Evolutionary conservation across 2,113 vertebrate species (phyloP), one percentile per base, ranked within the genome.

Genomic region (Ptychochromis oligacanthus): DNA sequence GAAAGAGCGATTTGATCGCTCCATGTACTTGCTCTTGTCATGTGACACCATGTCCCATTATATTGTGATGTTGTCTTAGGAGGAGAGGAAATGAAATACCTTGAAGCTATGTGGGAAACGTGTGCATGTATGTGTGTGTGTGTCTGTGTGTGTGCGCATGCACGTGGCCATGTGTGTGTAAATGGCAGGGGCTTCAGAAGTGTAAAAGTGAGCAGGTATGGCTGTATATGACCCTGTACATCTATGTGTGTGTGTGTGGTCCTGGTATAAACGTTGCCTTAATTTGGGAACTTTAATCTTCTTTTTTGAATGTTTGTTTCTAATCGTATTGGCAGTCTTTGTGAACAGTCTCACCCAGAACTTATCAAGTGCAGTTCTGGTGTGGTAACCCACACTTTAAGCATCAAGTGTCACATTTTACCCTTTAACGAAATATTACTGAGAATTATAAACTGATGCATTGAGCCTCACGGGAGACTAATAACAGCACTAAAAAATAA

Each of bases 11-110:
- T 93, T 81, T 93, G 91, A 93, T 93, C 61, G 77, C 87, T 81
- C 84, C 75, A 52, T 92, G 88, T 89, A 91, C 91, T 94, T 78
- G 84, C 58, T 87, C 74, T 58, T 81, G 89, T 94, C 93, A 94
- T 87, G 85, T 95, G 94, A 94, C 89, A 82, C 88, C 87, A 59
- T 92, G 93, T 94, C 85, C 89, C 90, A 95, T 93, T 94, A 94
- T 93, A 91, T 91, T 93, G 88, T 88, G 93, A 92, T 94, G 93
- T 92, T 94, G 92, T 93, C 93, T 93, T 83, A 88, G 90, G 89
- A 87, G 83, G 88, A 91, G 82, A 92, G 94, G 92, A 94, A 94
- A 94, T 94, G 65, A 91, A 94, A 93, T 92, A 90, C 90, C 93
- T 92, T 43, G 36, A 65, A 92, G 94, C 89, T 91, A 81, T 86